These are phyloP conservation scores for Drosophila mayaguana DNA, from an alignment of 2,888 invertebrate genomes.

Conservation along the genomic window DNA sequence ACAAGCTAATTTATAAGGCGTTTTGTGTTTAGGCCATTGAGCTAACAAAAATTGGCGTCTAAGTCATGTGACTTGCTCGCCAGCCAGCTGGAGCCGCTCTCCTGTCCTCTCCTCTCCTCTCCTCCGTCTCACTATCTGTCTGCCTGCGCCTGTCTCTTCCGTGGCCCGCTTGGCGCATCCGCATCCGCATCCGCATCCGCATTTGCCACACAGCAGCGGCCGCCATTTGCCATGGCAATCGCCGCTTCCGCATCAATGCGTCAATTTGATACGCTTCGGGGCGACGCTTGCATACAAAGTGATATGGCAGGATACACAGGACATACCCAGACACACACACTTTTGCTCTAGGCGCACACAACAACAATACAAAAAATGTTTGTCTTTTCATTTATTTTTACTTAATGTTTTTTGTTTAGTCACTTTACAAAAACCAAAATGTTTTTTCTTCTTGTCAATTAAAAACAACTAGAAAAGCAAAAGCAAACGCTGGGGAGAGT, in stretches of 20 bases:
- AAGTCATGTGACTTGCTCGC: slow-evolving; percentile 55
- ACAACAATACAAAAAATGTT: slow-evolving; percentile 16
- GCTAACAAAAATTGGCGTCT: slow-evolving; percentile 66
- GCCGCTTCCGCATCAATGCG: slow-evolving; percentile 81
- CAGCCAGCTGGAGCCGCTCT: slow-evolving; percentile 4
- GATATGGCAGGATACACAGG: slow-evolving; percentile 38
- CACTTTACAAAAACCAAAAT: slow-evolving; percentile 44
- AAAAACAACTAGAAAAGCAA: slow-evolving; percentile 33
- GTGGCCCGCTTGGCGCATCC: slow-evolving; percentile 46
- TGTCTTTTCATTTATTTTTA: slow-evolving; percentile 33
- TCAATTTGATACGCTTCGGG: slow-evolving; percentile 67
- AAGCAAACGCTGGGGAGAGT: slow-evolving; percentile 3
- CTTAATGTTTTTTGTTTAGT: slow-evolving; percentile 63
- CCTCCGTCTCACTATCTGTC: slow-evolving; percentile 2
- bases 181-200: slow-evolving; percentile 44
- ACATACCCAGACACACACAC: slow-evolving; percentile 4
- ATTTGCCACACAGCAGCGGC: slow-evolving; percentile 26
- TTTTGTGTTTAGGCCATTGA: slow-evolving; percentile 66
- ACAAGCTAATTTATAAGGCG: slow-evolving; percentile 78
- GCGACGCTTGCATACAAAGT: slow-evolving; percentile 63
- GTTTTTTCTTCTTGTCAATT: slow-evolving; percentile 52
- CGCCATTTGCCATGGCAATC: slow-evolving; percentile 72
- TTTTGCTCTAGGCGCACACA: slow-evolving; percentile 7
- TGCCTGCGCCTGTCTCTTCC: not conserved
- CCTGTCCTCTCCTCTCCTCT: not conserved